phyloP scores from a whole-genome alignment of 1,140 invertebrate species.

The Micrasema minimum region DNA sequence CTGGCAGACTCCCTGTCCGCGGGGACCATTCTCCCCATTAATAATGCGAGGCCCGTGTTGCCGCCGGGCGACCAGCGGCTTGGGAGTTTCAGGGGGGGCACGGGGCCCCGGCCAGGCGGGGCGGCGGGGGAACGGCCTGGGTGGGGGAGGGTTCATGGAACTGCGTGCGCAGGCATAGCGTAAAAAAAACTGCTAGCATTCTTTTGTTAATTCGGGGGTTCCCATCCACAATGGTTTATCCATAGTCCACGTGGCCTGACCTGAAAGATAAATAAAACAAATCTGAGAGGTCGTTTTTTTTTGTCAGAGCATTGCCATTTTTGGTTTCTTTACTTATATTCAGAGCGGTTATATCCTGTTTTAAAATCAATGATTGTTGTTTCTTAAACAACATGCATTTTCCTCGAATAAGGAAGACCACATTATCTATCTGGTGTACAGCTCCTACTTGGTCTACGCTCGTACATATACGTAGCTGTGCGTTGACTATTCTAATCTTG shows the following conservation, averaged over 20 bases:
- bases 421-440: too few species aligned
- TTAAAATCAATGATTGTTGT: too few species aligned
- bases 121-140: slow-evolving; percentile 36
- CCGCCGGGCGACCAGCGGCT: background rate
- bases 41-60: slow-evolving; percentile 26
- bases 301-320: too few species aligned
- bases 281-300: too few species aligned
- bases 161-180: slow-evolving; percentile 24
- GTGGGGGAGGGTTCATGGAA: slow-evolving; percentile 24
- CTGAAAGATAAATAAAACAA: slow-evolving; percentile 25
- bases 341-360: too few species aligned
- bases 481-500: too few species aligned
- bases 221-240: slow-evolving; percentile 27
- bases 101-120: slow-evolving; percentile 15
- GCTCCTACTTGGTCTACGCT: too few species aligned
- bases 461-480: too few species aligned
- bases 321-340: too few species aligned
- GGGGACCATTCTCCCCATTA: slow-evolving; percentile 11
- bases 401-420: too few species aligned
- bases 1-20: slow-evolving; percentile 20
- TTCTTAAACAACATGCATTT: too few species aligned
- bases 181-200: background rate
- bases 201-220: too few species aligned
- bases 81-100: background rate
- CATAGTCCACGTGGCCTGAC: slow-evolving; percentile 43